phyloP scores from a whole-genome alignment of 2,888 invertebrate genomes.

The Pollenia griseotomentosa region DNA sequence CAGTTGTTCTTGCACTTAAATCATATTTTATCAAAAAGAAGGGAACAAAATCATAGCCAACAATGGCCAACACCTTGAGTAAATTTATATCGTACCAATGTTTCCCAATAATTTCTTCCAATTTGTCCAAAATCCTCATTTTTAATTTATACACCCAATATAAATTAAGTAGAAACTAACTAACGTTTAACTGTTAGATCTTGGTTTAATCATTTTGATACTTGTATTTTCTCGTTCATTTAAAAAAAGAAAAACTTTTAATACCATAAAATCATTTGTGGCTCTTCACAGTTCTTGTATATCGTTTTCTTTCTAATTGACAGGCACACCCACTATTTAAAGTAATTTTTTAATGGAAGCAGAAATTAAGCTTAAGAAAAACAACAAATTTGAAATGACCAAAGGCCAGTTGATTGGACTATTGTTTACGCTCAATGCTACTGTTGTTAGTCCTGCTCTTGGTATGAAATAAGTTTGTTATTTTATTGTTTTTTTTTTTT shows the following conservation, averaged over 20 bases:
- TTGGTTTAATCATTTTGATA: constrained; percentile 16
- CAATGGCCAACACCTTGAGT: too few relatives aligned
- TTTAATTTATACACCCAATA: too few relatives aligned
- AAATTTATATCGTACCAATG: too few relatives aligned
- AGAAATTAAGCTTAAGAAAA: neutral
- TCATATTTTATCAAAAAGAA: too few relatives aligned
- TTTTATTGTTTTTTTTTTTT: neutral
- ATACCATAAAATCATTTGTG: constrained; percentile 55
- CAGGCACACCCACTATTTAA: constrained; percentile 65
- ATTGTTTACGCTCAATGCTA: neutral
- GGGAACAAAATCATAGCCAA: too few relatives aligned
- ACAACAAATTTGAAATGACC: constrained; percentile 52
- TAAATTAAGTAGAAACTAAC: constrained; percentile 8
- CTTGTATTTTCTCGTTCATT: constrained; percentile 81
- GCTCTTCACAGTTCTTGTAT: neutral
- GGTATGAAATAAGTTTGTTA: neutral
- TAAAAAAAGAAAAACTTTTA: constrained; percentile 74
- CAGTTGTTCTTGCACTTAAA: too few relatives aligned
- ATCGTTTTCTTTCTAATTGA: constrained; percentile 41
- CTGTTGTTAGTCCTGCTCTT: constrained; percentile 1
- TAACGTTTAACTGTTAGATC: constrained; percentile 7
- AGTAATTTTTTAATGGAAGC: constrained; percentile 18
- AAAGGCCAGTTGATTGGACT: constrained; percentile 73
- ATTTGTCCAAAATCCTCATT: too few relatives aligned
- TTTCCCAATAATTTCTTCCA: too few relatives aligned